Conservation (phyloP, 2,888 invertebrate genomes). For the Bombylius major region DNA sequence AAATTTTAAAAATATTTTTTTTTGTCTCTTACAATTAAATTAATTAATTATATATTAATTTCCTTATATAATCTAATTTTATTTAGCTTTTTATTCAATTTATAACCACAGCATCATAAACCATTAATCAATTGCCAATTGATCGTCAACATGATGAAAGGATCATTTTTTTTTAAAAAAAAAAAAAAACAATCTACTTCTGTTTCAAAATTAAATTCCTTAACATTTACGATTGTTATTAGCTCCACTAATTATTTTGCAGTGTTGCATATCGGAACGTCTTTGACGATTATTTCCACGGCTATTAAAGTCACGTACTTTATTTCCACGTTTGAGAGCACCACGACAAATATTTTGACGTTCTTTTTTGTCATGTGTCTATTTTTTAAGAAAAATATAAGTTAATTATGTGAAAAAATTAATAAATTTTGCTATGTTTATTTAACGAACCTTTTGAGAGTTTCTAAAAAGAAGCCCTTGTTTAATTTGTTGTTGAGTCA, state of each 20-base stretch:
- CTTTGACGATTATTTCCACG: slow-evolving; percentile 42
- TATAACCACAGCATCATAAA: too few relatives aligned
- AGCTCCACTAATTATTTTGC: slow-evolving; percentile 42
- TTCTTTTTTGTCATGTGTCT: slow-evolving; percentile 38
- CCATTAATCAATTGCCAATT: too few relatives aligned
- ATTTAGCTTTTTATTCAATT: too few relatives aligned
- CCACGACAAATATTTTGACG: slow-evolving; percentile 39
- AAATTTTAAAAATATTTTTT: too few relatives aligned
- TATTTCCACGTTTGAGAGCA: slow-evolving; percentile 43
- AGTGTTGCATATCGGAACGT: slow-evolving; percentile 42
- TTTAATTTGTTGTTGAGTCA: slow-evolving; percentile 25
- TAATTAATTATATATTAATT: too few relatives aligned
- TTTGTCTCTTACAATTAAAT: too few relatives aligned
- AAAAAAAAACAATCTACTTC: too few relatives aligned
- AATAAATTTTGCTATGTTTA: neutral
- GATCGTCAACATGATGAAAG: too few relatives aligned
- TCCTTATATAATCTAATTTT: too few relatives aligned
- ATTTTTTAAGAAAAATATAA: slow-evolving; percentile 9
- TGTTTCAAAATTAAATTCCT: slow-evolving; percentile 11
- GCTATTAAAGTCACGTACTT: slow-evolving; percentile 41
- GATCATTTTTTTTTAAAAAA: too few relatives aligned
- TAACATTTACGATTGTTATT: slow-evolving; percentile 52
- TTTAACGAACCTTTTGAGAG: slow-evolving; percentile 27
- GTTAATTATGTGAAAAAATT: neutral
- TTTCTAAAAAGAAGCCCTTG: slow-evolving; percentile 29